Percentiles rank a stretch among this genome's conserved stretches.
Evolutionary conservation across 1,140 invertebrate genomes (phyloP).

Genomic region (Calephelis virginiensis): DNA sequence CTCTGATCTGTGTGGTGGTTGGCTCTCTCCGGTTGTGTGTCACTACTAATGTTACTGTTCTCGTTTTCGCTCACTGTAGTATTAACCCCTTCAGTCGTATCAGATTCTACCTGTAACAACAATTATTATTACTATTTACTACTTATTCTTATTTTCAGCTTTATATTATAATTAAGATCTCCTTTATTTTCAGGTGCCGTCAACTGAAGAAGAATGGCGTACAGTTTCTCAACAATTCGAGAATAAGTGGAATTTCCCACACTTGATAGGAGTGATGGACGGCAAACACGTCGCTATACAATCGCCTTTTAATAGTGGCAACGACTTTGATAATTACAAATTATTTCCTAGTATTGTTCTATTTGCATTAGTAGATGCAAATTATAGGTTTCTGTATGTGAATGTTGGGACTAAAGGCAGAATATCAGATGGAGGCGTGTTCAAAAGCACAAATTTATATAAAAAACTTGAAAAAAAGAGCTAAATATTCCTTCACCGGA

Average conservation of each 20-base stretch:
- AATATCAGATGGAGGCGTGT: slow-evolving; percentile 44
- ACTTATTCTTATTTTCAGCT: slow-evolving; percentile 28
- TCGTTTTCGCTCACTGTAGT: slow-evolving; percentile 23
- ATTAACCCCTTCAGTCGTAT: slow-evolving; percentile 28
- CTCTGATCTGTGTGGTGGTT: slow-evolving; percentile 18
- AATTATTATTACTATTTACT: slow-evolving; percentile 23
- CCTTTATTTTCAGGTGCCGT: slow-evolving; percentile 25
- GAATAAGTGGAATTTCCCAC: slow-evolving; percentile 28
- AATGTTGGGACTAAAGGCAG: slow-evolving; percentile 35
- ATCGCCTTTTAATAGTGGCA: slow-evolving; percentile 41
- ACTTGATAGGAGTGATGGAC: slow-evolving; percentile 25
- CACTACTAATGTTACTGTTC: background rate
- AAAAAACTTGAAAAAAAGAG: slow-evolving; percentile 34
- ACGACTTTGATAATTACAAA: slow-evolving; percentile 69
- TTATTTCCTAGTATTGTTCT: slow-evolving; percentile 51
- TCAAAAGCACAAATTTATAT: slow-evolving; percentile 33
- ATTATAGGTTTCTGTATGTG: slow-evolving; percentile 5
- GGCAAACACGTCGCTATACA: slow-evolving; percentile 28
- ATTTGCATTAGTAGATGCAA: slow-evolving; percentile 13
- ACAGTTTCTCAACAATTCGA: slow-evolving; percentile 22
- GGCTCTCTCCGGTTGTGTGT: slow-evolving; percentile 16
- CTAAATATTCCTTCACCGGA: slow-evolving; percentile 21
- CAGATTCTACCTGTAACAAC: slow-evolving; percentile 26
- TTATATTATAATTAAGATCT: slow-evolving; percentile 24
- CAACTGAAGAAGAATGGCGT: slow-evolving; percentile 25